These are phyloP conservation scores for Megaceryle alcyon DNA, from an alignment of 2,797 vertebrate genomes.

Conservation along the genomic window DNA sequence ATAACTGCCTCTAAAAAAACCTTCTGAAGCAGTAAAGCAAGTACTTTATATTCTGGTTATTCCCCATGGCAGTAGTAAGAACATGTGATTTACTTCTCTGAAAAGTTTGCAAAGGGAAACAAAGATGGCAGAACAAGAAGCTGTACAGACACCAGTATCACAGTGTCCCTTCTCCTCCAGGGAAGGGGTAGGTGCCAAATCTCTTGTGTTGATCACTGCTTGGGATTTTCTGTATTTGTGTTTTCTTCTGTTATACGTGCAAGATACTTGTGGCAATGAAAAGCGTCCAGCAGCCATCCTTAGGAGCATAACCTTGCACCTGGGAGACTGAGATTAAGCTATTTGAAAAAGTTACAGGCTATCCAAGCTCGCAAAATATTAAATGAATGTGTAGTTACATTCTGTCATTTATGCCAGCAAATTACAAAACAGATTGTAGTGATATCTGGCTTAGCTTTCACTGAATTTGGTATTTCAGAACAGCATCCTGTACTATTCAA, in stretches of 20 bases:
- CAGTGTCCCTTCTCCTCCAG: neutral
- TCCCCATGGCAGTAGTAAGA: neutral
- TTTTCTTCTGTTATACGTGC: neutral
- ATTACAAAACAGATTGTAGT: neutral
- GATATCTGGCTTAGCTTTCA: neutral
- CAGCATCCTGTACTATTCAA: neutral
- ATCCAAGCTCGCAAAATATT: neutral
- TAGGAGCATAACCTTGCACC: neutral
- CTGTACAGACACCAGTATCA: neutral
- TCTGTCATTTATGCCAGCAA: neutral
- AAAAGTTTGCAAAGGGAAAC: neutral
- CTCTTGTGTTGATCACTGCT: neutral
- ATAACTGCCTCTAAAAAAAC: neutral
- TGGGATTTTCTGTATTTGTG: neutral
- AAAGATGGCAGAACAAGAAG: neutral
- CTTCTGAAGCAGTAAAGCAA: neutral
- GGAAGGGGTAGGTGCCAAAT: neutral
- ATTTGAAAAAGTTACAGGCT: neutral
- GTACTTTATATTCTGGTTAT: neutral
- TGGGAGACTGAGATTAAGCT: neutral
- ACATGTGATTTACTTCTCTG: neutral
- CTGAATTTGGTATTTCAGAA: neutral
- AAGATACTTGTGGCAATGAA: neutral
- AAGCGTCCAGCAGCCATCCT: neutral
- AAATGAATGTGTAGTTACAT: neutral